Evolutionary conservation across 2,888 invertebrate genomes (phyloP), one percentile per base, ranked within the genome.

Genomic region (Vanessa cardui): DNA sequence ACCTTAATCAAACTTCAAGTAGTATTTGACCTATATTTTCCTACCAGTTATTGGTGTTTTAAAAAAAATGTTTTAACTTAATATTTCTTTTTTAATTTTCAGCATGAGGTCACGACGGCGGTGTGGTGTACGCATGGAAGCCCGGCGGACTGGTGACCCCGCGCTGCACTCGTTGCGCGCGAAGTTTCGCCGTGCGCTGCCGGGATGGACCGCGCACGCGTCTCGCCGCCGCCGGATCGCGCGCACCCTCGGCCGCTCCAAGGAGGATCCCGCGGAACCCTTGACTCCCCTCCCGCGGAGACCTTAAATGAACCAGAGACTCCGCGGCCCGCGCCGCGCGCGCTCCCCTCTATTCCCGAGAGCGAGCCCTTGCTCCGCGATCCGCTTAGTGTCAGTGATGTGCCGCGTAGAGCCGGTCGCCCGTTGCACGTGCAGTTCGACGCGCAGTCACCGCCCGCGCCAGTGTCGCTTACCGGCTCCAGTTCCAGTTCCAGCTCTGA

Each of bases 371-470:
- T 91, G 78, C 85, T 90, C 70, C 80, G 74, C 69, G 82, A 79
- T 64, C 80, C 80, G 70, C 77, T 81, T 77, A 79, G 77, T 79
- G 78, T 77, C 74, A 78, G 78, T 78, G 80, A 80, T 72, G 79
- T 78, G 72, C 70, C 74, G 69, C 83, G 75, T 80, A 85, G 85
- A 70, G 18, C 49, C 49, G 89, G 89, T 49, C 88, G 92, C 39
- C 86, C 92, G 62, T 86, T 94, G 72, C 94, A 93, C 80, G 95
- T 95, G 70, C 93, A 95, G 84, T 95, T 95, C 81, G 93, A 94
- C 76, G 92, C 92, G 76, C 90, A 90, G 76, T 87, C 87, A 75
- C 86, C 93, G 75, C 79, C 88, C 68, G 83, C 90, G 50, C 84
- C 92, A 72, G 87, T 87, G 1, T 87, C 93, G 50, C 68, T 78